phyloP scores from a whole-genome alignment of 2,113 vertebrate species.

The Phycodurus eques region DNA sequence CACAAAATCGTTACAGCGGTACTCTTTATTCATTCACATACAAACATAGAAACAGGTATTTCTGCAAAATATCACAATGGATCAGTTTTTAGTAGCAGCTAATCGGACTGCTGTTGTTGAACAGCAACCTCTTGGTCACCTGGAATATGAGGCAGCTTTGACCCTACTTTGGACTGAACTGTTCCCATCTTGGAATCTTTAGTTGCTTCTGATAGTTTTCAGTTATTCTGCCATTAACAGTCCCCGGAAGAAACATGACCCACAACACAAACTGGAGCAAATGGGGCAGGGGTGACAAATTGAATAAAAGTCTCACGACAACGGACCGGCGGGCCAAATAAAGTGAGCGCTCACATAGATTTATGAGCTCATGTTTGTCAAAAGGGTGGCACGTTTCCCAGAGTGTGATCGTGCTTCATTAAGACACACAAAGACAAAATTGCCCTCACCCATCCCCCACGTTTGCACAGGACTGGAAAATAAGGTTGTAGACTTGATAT shows the following conservation, averaged over 20 bases:
- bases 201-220: constrained; percentile 64
- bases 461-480: no score
- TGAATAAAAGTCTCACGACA: constrained; percentile 59
- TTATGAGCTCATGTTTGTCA: not conserved
- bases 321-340: constrained; percentile 29
- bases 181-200: constrained; percentile 63
- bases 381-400: not conserved
- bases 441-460: not conserved
- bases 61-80: not conserved
- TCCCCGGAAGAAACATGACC: constrained; percentile 60
- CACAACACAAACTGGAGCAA: constrained; percentile 47
- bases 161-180: constrained; percentile 44
- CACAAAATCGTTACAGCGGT: no score
- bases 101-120: not conserved
- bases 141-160: constrained; percentile 49
- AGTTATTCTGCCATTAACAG: constrained; percentile 63
- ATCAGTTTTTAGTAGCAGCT: not conserved
- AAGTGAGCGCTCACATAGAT: constrained; percentile 14
- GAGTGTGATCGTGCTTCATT: constrained; percentile 30
- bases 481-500: constrained; percentile 32
- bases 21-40: no score
- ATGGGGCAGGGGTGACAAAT: constrained; percentile 43
- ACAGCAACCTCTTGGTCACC: constrained; percentile 42
- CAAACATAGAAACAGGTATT: not conserved
- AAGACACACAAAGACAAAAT: constrained; percentile 7